Percentiles rank a stretch among this genome's conserved stretches.
Conservation (phyloP, 2,113 vertebrate species). For the Rhinoderma darwinii region DNA sequence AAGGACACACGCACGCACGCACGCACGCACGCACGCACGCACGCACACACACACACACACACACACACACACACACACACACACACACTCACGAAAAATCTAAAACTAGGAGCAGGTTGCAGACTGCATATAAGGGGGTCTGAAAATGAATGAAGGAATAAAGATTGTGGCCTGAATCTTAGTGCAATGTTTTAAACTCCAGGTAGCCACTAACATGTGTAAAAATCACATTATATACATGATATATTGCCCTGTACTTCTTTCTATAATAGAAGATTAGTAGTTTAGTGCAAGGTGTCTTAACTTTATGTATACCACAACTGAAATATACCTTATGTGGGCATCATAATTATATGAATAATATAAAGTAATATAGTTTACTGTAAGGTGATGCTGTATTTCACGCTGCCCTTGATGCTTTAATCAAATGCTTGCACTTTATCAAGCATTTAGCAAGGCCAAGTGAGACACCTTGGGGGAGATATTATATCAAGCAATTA, state of each 20-base stretch:
- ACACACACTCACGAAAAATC: no score
- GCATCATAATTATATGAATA: neutral
- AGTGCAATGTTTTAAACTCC: no score
- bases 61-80: no score
- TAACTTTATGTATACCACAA: neutral
- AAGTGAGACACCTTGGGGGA: conserved; percentile 47
- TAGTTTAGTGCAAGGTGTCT: neutral
- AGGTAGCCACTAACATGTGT: neutral
- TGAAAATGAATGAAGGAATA: no score
- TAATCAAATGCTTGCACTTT: conserved; percentile 45
- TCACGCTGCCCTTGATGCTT: conserved; percentile 22
- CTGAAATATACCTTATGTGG: neutral
- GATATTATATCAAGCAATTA: conserved; percentile 54
- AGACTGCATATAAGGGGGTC: no score
- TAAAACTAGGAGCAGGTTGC: no score
- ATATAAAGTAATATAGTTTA: neutral
- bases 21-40: no score
- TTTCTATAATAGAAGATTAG: neutral
- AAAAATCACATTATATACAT: neutral
- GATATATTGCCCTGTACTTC: neutral
- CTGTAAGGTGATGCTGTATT: neutral
- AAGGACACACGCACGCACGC: no score
- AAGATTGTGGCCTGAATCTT: no score
- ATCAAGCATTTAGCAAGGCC: conserved; percentile 42
- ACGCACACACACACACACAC: no score